These are phyloP conservation scores for Saimiri boliviensis DNA, from an alignment of 2,113 vertebrate species.

Conservation along the genomic window DNA sequence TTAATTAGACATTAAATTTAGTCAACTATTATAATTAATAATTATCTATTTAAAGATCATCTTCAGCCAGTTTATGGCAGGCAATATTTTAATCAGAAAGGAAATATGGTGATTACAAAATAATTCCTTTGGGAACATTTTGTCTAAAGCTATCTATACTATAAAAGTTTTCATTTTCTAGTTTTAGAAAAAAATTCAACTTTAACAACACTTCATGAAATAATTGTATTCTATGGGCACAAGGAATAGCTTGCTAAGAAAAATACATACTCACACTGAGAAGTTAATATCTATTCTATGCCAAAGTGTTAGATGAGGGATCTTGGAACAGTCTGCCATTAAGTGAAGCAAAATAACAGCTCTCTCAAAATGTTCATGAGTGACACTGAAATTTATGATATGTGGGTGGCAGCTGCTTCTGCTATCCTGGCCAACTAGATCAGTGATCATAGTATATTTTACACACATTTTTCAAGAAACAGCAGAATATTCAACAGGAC, in stretches of 20 bases:
- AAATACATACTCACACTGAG: background rate
- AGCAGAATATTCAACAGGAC: background rate
- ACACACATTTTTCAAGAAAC: background rate
- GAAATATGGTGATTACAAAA: slow-evolving; percentile 19
- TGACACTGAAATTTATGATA: background rate
- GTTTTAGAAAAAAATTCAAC: slow-evolving; percentile 31
- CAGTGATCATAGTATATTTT: background rate
- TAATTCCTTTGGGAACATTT: background rate
- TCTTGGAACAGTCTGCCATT: background rate
- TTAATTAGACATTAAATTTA: background rate
- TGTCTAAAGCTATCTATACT: background rate
- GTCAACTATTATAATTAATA: background rate
- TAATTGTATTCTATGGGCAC: background rate
- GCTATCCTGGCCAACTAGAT: background rate
- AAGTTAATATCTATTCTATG: background rate
- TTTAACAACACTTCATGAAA: background rate
- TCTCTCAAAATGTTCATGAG: background rate
- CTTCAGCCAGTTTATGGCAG: background rate
- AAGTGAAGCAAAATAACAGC: background rate
- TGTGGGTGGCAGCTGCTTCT: background rate
- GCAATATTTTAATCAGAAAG: background rate
- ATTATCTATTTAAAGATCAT: background rate
- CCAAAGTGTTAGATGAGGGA: background rate
- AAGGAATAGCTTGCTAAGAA: background rate
- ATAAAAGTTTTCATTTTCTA: background rate